A percentile compares a stretch with the other conserved stretches of the same genome.
These are phyloP conservation scores for Dromiciops gliroides DNA, from an alignment of 2,113 vertebrate species.

Conservation along the genomic window DNA sequence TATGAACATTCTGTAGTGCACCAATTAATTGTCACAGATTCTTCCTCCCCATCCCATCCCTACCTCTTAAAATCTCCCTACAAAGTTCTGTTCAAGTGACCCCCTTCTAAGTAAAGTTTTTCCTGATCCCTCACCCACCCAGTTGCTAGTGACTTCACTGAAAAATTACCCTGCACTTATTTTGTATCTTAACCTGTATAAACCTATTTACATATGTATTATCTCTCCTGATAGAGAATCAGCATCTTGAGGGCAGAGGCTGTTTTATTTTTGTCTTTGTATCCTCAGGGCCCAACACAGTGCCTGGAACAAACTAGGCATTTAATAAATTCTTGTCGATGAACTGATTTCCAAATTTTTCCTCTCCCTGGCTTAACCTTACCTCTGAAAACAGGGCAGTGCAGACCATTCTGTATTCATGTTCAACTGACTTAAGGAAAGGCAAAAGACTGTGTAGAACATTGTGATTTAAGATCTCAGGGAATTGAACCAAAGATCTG, in stretches of 20 bases:
- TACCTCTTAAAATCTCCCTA: background rate
- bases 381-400: conserved; percentile 10
- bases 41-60: background rate
- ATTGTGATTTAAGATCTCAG: background rate
- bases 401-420: background rate
- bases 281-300: background rate
- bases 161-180: background rate
- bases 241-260: background rate
- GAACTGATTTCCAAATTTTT: background rate
- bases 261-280: background rate
- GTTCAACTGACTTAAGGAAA: background rate
- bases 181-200: background rate
- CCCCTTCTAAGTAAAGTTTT: background rate
- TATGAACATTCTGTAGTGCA: background rate
- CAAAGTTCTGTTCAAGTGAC: background rate
- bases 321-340: background rate
- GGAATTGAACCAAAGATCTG: background rate
- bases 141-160: background rate
- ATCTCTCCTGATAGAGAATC: background rate
- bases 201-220: background rate
- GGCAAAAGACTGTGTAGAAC: background rate
- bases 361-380: background rate
- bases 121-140: background rate
- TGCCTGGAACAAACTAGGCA: background rate
- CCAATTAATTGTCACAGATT: background rate